Evolutionary conservation across 2,888 invertebrate genomes (phyloP).

Genomic region (Malthinus flaveolus): DNA sequence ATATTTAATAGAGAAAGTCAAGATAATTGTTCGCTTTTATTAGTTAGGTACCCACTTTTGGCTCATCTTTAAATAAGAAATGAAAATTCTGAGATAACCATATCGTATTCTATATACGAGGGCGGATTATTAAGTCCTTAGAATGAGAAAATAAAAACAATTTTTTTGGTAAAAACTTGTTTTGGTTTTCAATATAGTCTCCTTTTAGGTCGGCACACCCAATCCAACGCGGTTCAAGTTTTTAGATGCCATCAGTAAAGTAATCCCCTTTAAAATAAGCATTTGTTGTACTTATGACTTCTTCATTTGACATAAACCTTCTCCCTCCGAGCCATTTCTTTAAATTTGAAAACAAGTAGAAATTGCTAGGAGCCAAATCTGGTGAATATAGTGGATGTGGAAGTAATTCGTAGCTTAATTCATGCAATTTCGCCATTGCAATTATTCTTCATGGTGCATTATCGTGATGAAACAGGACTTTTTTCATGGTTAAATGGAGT

Average conservation of each 20-base stretch:
- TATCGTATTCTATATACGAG: too few species aligned
- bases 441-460: not conserved
- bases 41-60: too few species aligned
- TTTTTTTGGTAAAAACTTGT: too few species aligned
- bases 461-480: slow-evolving; percentile 20
- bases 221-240: not conserved
- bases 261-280: slow-evolving; percentile 9
- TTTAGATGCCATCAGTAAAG: not conserved
- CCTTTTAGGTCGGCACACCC: not conserved
- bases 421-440: slow-evolving; percentile 14
- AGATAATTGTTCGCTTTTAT: too few species aligned
- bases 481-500: slow-evolving; percentile 30
- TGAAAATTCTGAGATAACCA: too few species aligned
- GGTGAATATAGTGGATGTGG: slow-evolving; percentile 19
- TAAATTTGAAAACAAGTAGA: slow-evolving; percentile 11
- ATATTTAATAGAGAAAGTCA: too few species aligned
- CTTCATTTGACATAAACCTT: slow-evolving; percentile 10
- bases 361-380: slow-evolving; percentile 15
- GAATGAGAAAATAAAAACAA: too few species aligned
- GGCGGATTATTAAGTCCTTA: too few species aligned
- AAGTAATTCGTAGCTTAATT: too few species aligned
- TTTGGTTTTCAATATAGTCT: too few species aligned
- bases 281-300: slow-evolving; percentile 14
- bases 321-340: slow-evolving; percentile 19
- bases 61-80: too few species aligned